Evolutionary conservation across 2,888 invertebrate species (phyloP).

Genomic region (Siphonodentalium dalli): DNA sequence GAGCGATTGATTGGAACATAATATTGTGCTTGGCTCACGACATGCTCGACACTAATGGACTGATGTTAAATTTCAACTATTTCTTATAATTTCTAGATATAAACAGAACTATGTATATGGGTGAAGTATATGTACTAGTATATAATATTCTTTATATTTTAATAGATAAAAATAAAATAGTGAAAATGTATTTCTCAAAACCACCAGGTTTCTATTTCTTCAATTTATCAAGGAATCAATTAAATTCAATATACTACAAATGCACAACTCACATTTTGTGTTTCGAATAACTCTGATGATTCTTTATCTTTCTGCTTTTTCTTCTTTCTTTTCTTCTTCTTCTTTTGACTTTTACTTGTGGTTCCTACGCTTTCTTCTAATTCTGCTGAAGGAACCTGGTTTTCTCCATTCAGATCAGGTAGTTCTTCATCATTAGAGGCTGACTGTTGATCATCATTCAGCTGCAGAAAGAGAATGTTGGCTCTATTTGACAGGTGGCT

Average conservation of each 20-base stretch:
- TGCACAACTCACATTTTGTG: background rate
- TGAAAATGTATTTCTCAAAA: too few relatives aligned
- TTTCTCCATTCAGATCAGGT: conserved; percentile 2
- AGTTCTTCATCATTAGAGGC: conserved; percentile 13
- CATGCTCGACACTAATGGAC: too few relatives aligned
- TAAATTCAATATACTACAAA: background rate
- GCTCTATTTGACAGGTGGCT: too few relatives aligned
- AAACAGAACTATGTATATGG: too few relatives aligned
- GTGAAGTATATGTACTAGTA: too few relatives aligned
- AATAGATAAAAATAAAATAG: too few relatives aligned
- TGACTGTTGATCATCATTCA: conserved; percentile 29
- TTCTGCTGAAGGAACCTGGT: conserved; percentile 2
- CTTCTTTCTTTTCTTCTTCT: conserved; percentile 43
- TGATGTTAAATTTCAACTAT: too few relatives aligned
- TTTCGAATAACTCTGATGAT: background rate
- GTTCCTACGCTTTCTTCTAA: conserved; percentile 13
- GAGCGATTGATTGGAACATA: too few relatives aligned
- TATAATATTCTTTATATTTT: too few relatives aligned
- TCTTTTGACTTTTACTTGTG: conserved; percentile 31
- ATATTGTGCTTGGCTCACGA: too few relatives aligned
- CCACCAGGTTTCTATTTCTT: background rate
- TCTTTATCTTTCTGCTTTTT: conserved; percentile 23
- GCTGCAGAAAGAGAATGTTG: conserved; percentile 27
- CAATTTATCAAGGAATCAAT: background rate
- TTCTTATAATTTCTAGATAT: too few relatives aligned